Evolutionary conservation across 2,888 invertebrate species (phyloP), one percentile per base, ranked within the genome.

Genomic region (Incurvaria masculella): DNA sequence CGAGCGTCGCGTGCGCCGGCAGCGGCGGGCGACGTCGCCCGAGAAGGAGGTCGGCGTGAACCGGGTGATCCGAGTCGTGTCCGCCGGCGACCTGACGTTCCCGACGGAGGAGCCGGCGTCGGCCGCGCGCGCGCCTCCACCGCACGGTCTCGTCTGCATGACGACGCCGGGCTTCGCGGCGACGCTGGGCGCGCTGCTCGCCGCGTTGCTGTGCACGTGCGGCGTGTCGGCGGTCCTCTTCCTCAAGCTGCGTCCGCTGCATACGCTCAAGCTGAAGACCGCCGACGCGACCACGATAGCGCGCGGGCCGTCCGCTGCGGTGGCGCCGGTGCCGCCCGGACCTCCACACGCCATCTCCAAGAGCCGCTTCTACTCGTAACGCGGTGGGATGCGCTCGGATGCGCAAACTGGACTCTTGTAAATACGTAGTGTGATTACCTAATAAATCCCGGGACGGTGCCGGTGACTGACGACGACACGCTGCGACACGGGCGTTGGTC

Each of bases 91-190:
- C 66, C 76, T 95, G 49, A 88, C 94, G 49, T 95, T 95, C 67
- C 74, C 89, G 21, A 76, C 93, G 47, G 91, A 91, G 56, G 90
- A 90, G 52, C 75, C 68, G 44, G 50, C 63, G 21, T 70, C 63
- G 56, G 78, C 81, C 40, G 81, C 82, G 27, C 76, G 78, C 53
- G 80, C 82, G 4, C 73, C 81, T 42, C 81, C 84, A 14, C 83
- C 91, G 0, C 90, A 91, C 2, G 84, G 86, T 2, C 75, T 93
- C 52, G 93, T 95, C 54, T 95, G 94, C 69, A 94, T 95, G 93
- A 94, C 94, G 1, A 94, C 94, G 4, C 90, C 93, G n/a, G 93
- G 94, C 11, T 95, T 95, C 62, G 89, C 93, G 38, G 89, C 91
- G 26, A 91, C 93, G 21, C 79, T 95, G 21, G 85, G 94, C 45